A percentile compares a stretch with the other conserved stretches of the same genome.
These are phyloP conservation scores for Hyphantria cunea DNA, from an alignment of 1,140 invertebrate species.

Conservation along the genomic window DNA sequence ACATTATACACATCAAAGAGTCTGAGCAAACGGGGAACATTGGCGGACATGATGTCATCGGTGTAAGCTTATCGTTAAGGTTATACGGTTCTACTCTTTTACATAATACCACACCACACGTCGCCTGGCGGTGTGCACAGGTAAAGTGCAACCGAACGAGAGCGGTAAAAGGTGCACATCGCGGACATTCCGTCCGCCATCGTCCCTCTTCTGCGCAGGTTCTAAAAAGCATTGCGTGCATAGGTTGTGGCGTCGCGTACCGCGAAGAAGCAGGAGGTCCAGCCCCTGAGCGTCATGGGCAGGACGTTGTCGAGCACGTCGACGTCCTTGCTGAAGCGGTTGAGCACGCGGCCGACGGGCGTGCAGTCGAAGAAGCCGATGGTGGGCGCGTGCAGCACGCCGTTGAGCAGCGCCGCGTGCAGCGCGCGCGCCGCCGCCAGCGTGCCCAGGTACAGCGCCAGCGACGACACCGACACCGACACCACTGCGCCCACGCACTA, in stretches of 20 bases:
- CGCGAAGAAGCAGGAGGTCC: conserved; percentile 87
- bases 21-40: too few species aligned
- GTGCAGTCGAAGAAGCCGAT: conserved; percentile 93
- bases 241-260: conserved; percentile 70
- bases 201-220: too few species aligned
- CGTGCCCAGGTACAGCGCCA: conserved; percentile 86
- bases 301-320: conserved; percentile 90
- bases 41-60: too few species aligned
- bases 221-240: too few species aligned
- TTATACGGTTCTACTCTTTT: too few species aligned
- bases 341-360: conserved; percentile 91
- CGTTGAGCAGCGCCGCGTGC: conserved; percentile 85
- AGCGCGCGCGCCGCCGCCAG: conserved; percentile 87
- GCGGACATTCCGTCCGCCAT: too few species aligned
- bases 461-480: conserved; percentile 86
- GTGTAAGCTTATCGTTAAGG: too few species aligned
- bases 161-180: too few species aligned
- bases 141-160: too few species aligned
- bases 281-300: conserved; percentile 87
- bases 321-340: conserved; percentile 93
- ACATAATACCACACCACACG: too few species aligned
- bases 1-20: too few species aligned
- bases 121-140: too few species aligned
- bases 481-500: conserved; percentile 81
- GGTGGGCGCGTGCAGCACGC: conserved; percentile 87